These are phyloP conservation scores for Gambusia holbrooki DNA, from an alignment of 2,113 vertebrate genomes.

Conservation along the genomic window DNA sequence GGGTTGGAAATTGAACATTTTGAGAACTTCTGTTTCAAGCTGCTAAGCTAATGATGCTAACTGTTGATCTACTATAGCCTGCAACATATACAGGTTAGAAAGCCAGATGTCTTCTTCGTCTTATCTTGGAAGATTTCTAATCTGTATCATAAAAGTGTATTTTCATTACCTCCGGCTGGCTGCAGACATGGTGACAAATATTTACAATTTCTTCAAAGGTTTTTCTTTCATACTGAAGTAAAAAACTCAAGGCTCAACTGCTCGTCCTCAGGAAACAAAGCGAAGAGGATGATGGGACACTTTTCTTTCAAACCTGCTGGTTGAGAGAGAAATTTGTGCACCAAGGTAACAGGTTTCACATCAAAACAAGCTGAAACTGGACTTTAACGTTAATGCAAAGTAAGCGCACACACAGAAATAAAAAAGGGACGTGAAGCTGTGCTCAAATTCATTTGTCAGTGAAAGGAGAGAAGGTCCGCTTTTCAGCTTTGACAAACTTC, in stretches of 20 bases:
- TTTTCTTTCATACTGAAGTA: background rate
- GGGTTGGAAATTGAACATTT: background rate
- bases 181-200: background rate
- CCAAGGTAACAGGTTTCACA: background rate
- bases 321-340: background rate
- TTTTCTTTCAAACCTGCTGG: background rate
- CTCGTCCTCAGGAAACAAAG: background rate
- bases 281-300: background rate
- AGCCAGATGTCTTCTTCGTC: too few species aligned
- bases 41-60: background rate
- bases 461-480: constrained; percentile 29
- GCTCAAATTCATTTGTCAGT: constrained; percentile 25
- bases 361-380: background rate
- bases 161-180: background rate
- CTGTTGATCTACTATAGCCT: background rate
- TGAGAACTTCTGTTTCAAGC: background rate
- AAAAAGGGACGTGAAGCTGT: constrained; percentile 7
- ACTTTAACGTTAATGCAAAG: constrained; percentile 17
- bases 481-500: constrained; percentile 28
- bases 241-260: background rate
- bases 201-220: too few species aligned
- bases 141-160: too few species aligned
- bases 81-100: too few species aligned
- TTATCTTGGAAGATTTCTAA: too few species aligned
- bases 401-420: constrained; percentile 1